A percentile compares a stretch with the other conserved stretches of the same genome.
These are phyloP conservation scores for Eledona agricola DNA, from an alignment of 2,888 invertebrate genomes.

Conservation along the genomic window DNA sequence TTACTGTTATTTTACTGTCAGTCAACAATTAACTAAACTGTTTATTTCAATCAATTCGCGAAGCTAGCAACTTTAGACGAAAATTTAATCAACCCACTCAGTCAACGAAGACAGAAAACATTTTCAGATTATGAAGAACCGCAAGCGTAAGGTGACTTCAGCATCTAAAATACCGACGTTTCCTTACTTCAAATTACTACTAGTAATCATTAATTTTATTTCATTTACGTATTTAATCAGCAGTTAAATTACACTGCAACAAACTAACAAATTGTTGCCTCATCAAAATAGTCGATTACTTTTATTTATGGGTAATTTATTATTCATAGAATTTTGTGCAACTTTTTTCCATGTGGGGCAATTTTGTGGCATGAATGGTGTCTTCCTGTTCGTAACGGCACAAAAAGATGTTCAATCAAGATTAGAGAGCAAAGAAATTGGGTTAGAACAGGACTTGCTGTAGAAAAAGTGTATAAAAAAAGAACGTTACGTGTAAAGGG, in stretches of 20 bases:
- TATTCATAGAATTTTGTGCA: slow-evolving; percentile 32
- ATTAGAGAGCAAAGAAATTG: slow-evolving; percentile 47
- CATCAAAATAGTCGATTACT: no score
- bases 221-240: no score
- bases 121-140: no score
- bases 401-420: slow-evolving; percentile 50
- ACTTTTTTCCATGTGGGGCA: slow-evolving; percentile 30
- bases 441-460: slow-evolving; percentile 43
- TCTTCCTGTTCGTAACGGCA: slow-evolving; percentile 37
- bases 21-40: slow-evolving; percentile 27
- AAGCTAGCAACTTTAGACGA: no score
- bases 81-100: no score
- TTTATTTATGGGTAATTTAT: slow-evolving; percentile 16
- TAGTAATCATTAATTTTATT: no score
- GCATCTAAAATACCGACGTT: no score
- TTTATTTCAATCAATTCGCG: slow-evolving; percentile 11
- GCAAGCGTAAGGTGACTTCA: no score
- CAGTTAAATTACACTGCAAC: no score
- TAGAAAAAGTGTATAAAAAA: slow-evolving; percentile 45
- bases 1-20: slow-evolving; percentile 29
- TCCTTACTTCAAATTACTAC: no score
- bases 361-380: slow-evolving; percentile 37
- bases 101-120: no score
- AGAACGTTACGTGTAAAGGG: slow-evolving; percentile 46
- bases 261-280: no score